These are phyloP conservation scores for Dioctria linearis DNA, from an alignment of 2,888 invertebrate genomes.

Conservation along the genomic window DNA sequence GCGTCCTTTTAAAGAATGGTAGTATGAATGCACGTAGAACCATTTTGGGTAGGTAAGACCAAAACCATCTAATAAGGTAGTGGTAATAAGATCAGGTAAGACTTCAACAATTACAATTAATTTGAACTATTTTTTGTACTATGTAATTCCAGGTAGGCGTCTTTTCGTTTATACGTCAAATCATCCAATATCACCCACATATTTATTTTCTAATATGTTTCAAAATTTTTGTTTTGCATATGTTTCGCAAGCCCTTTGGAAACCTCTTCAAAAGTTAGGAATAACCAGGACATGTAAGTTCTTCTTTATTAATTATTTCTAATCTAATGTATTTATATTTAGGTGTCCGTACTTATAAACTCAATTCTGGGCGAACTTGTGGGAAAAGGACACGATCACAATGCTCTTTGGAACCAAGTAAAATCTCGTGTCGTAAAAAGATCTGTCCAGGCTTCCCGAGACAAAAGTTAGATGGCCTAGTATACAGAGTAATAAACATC, in stretches of 20 bases:
- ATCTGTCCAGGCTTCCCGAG: slow-evolving; percentile 15
- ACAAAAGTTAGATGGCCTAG: slow-evolving; percentile 1
- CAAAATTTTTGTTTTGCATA: slow-evolving; percentile 16
- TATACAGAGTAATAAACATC: not conserved
- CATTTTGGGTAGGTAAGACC: too few species aligned
- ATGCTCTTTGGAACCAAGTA: not conserved
- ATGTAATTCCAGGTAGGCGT: too few species aligned
- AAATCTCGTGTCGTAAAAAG: not conserved
- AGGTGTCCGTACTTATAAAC: not conserved
- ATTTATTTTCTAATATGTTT: not conserved
- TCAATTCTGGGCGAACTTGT: not conserved
- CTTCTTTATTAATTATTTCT: not conserved
- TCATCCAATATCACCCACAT: too few species aligned
- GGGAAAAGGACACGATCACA: not conserved
- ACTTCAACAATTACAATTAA: too few species aligned
- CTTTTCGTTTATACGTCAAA: too few species aligned
- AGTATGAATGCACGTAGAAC: too few species aligned
- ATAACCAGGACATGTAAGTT: not conserved
- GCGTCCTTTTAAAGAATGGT: too few species aligned
- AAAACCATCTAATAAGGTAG: too few species aligned
- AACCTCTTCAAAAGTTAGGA: not conserved
- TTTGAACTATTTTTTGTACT: too few species aligned
- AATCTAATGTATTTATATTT: not conserved
- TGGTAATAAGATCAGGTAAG: too few species aligned
- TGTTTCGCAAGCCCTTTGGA: slow-evolving; percentile 16